phyloP scores from a whole-genome alignment of 2,888 invertebrate species.

The Ormyrus rosae region DNA sequence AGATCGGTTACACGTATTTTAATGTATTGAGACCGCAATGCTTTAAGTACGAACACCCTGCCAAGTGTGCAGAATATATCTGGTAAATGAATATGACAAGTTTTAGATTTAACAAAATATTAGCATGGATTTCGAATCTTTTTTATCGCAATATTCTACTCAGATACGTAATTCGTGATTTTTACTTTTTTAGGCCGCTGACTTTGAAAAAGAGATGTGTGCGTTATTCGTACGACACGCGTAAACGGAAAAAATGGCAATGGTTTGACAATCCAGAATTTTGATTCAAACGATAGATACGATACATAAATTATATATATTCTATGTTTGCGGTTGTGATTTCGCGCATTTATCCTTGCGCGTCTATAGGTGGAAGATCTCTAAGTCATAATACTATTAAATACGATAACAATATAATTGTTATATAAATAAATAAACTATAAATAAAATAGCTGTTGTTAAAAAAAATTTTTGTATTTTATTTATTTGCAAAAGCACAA shows the following conservation, averaged over 20 bases:
- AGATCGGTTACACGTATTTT: conserved; percentile 85
- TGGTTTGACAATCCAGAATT: conserved; percentile 81
- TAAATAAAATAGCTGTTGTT: too few species aligned
- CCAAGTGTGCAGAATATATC: conserved; percentile 59
- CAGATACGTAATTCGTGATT: not conserved
- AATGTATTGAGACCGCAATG: conserved; percentile 85
- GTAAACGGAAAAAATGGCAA: conserved; percentile 78
- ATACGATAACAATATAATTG: too few species aligned
- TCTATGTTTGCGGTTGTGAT: too few species aligned
- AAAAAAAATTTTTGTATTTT: too few species aligned
- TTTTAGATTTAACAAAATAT: conserved; percentile 54
- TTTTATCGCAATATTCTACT: conserved; percentile 70
- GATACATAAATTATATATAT: too few species aligned
- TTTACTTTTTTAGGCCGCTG: conserved; percentile 47
- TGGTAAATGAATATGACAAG: conserved; percentile 57
- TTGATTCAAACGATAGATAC: too few species aligned
- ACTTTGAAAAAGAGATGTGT: conserved; percentile 76
- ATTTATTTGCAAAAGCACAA: too few species aligned
- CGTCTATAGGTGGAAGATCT: not conserved
- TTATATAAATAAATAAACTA: too few species aligned
- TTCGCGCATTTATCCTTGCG: not conserved
- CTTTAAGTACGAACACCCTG: conserved; percentile 76
- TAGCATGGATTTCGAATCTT: conserved; percentile 68
- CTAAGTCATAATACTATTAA: conserved; percentile 25
- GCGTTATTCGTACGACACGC: conserved; percentile 78